These are phyloP conservation scores for Oreortyx pictus DNA, from an alignment of 2,797 vertebrate genomes.

Conservation along the genomic window DNA sequence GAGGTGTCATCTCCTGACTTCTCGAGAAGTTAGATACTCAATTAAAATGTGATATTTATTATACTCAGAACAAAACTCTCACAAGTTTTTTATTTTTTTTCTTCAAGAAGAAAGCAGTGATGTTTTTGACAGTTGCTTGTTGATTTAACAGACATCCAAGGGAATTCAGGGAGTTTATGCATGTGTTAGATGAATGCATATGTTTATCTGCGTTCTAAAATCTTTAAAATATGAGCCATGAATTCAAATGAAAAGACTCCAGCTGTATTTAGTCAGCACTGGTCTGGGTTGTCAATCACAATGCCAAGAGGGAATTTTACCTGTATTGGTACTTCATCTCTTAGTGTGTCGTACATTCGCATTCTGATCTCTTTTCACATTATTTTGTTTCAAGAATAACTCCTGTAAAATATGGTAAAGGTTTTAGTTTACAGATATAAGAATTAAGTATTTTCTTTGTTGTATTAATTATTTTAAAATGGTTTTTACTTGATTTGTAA, in stretches of 20 bases:
- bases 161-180: background rate
- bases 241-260: background rate
- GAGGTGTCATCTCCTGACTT: background rate
- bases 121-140: background rate
- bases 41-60: background rate
- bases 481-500: background rate
- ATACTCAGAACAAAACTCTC: background rate
- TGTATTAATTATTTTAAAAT: background rate
- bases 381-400: background rate
- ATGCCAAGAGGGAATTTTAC: background rate
- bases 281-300: background rate
- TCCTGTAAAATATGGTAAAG: background rate
- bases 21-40: background rate
- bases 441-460: background rate
- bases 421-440: background rate
- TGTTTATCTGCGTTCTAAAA: background rate
- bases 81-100: background rate
- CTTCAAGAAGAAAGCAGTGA: background rate
- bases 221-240: background rate
- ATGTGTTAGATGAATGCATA: background rate
- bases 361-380: background rate
- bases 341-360: background rate
- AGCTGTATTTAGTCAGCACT: background rate
- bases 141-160: background rate
- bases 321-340: background rate